Conservation (phyloP, 2,888 invertebrate genomes). For the Epinotia bilunana region DNA sequence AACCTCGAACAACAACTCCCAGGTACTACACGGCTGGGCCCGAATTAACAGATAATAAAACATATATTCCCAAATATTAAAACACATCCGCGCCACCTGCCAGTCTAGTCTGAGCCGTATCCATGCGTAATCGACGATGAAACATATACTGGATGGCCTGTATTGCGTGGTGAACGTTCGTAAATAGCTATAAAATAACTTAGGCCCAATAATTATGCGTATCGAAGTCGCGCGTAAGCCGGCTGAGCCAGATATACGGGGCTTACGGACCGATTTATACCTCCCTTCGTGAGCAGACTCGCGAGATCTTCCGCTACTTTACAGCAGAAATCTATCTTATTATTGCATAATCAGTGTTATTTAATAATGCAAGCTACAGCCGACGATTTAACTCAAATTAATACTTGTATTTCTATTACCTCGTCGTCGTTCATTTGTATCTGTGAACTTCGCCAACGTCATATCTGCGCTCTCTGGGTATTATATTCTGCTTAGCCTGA, state of each 20-base stretch:
- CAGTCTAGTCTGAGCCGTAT: no score
- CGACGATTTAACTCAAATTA: neutral
- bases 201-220: slow-evolving; percentile 40
- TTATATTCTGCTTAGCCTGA: no score
- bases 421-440: no score
- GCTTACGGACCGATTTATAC: slow-evolving; percentile 38
- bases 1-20: slow-evolving; percentile 23
- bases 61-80: no score
- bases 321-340: slow-evolving; percentile 23
- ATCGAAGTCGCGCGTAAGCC: slow-evolving; percentile 35
- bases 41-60: slow-evolving; percentile 27
- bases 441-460: no score
- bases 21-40: slow-evolving; percentile 4
- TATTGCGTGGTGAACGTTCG: no score
- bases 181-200: slow-evolving; percentile 31
- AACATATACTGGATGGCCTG: no score
- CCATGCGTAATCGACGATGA: no score
- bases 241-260: slow-evolving; percentile 42
- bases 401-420: no score
- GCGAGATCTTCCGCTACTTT: slow-evolving; percentile 4
- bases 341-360: neutral
- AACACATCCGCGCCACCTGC: no score
- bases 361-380: neutral
- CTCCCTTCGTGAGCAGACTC: slow-evolving; percentile 6
- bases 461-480: no score